Percentiles rank a stretch among this genome's conserved stretches.
These are phyloP conservation scores for Haemorhous mexicanus DNA, from an alignment of 2,113 vertebrate genomes.

Conservation along the genomic window DNA sequence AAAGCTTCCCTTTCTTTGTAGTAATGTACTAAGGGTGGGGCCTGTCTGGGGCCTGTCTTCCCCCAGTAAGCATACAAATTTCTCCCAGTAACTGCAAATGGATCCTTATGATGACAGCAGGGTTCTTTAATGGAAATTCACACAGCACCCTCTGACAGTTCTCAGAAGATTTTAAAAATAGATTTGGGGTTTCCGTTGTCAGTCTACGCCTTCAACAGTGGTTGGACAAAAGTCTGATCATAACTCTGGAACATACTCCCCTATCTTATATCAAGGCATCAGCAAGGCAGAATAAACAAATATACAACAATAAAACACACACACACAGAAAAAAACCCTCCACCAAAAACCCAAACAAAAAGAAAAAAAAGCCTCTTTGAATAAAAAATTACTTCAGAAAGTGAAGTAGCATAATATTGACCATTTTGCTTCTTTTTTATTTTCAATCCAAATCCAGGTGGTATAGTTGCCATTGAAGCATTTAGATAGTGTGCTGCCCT, in stretches of 20 bases:
- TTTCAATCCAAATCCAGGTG: neutral
- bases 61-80: neutral
- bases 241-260: conserved; percentile 42
- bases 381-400: neutral
- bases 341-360: neutral
- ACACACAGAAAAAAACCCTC: no score
- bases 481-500: neutral
- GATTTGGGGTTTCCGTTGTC: conserved; percentile 66
- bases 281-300: conserved; percentile 14
- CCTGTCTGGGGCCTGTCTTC: neutral
- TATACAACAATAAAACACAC: neutral
- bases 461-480: neutral
- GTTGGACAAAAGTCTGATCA: conserved; percentile 31
- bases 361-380: neutral
- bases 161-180: conserved; percentile 79
- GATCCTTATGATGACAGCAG: conserved; percentile 67
- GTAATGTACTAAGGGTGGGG: neutral
- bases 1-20: neutral
- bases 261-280: conserved; percentile 44
- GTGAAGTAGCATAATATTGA: neutral
- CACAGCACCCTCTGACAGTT: conserved; percentile 65
- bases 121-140: conserved; percentile 79
- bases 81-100: conserved; percentile 71
- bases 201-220: neutral
- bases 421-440: neutral